These are phyloP conservation scores for Pygoscelis adeliae DNA, from an alignment of 2,113 vertebrate genomes.

Conservation along the genomic window DNA sequence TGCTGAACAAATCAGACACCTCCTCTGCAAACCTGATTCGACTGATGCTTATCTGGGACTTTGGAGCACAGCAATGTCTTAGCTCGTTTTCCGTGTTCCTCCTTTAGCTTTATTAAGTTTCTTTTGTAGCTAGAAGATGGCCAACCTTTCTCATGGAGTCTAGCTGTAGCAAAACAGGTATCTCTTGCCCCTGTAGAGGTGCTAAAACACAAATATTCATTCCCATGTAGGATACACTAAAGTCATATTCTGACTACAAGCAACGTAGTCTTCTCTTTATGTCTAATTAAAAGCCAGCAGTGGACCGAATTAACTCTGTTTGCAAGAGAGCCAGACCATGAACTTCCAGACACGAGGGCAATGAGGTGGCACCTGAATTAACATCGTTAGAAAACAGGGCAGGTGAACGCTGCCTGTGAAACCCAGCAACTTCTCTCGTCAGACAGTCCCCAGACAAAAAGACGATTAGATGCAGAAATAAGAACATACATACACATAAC, in stretches of 20 bases:
- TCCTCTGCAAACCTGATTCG: not conserved
- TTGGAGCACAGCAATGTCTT: not conserved
- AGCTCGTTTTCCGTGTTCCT: not conserved
- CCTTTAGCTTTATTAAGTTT: not conserved
- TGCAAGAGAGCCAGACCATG: not conserved
- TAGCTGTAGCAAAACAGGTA: not conserved
- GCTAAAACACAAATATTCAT: not conserved
- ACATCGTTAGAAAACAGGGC: rapidly evolving
- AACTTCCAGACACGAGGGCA: not conserved
- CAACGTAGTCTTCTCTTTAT: not conserved
- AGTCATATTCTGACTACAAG: not conserved
- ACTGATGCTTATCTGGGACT: not conserved
- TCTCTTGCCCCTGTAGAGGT: not conserved
- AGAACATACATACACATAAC: not conserved
- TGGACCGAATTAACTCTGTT: not conserved
- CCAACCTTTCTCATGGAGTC: not conserved
- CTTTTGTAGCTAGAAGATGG: not conserved
- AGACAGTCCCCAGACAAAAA: not conserved
- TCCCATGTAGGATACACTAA: not conserved
- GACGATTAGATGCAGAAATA: not conserved
- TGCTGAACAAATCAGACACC: not conserved
- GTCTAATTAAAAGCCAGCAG: not conserved
- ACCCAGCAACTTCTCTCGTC: not conserved
- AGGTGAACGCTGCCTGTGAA: not conserved
- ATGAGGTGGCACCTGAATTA: not conserved